Evolutionary conservation across 1,140 invertebrate species (phyloP).

Genomic region (Dendroctonus valens): DNA sequence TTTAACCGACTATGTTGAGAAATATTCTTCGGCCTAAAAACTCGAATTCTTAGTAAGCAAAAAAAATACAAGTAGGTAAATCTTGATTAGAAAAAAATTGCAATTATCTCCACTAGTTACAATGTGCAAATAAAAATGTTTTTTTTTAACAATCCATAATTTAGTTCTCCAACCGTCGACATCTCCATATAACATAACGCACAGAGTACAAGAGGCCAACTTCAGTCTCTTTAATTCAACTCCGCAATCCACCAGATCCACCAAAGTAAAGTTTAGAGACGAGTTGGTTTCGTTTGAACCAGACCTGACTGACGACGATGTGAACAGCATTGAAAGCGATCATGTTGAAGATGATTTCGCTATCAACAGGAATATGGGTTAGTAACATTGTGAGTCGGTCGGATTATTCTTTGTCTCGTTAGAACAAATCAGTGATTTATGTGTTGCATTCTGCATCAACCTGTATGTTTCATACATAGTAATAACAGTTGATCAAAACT

Average conservation of each 20-base stretch:
- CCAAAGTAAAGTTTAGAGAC: slow-evolving; percentile 46
- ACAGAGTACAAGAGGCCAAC: slow-evolving; percentile 48
- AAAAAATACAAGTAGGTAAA: slow-evolving; percentile 1
- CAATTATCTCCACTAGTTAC: background rate
- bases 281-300: slow-evolving; percentile 48
- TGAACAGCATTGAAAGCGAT: slow-evolving; percentile 49
- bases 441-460: too few species aligned
- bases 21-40: background rate
- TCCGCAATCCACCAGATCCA: slow-evolving; percentile 26
- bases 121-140: background rate
- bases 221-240: slow-evolving; percentile 41
- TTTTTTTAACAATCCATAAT: background rate
- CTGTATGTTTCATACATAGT: too few species aligned
- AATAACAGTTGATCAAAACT: too few species aligned
- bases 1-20: background rate
- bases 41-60: background rate
- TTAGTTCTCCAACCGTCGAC: slow-evolving; percentile 47
- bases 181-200: slow-evolving; percentile 47
- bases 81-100: too few species aligned
- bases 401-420: too few species aligned
- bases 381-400: background rate
- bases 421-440: too few species aligned
- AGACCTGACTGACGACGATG: slow-evolving; percentile 49
- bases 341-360: slow-evolving; percentile 32
- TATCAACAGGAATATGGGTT: slow-evolving; percentile 8